These are phyloP conservation scores for Eristalinus sepulchralis DNA, from an alignment of 2,888 invertebrate species.

Conservation along the genomic window DNA sequence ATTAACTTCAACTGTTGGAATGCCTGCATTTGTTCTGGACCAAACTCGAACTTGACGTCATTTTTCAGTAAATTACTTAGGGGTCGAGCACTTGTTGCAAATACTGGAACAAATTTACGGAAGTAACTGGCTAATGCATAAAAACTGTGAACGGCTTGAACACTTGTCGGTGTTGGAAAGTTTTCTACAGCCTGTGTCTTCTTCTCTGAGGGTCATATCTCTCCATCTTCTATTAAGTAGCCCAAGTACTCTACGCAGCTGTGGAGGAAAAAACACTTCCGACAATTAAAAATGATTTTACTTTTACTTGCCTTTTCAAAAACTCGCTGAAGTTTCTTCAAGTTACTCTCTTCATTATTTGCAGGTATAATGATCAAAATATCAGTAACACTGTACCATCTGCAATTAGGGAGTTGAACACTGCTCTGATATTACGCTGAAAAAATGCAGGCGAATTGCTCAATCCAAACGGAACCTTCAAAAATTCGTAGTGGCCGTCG, in stretches of 20 bases:
- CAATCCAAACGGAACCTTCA: too few species aligned
- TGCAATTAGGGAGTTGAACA: constrained; percentile 23
- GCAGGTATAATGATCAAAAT: constrained; percentile 60
- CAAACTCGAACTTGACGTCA: too few species aligned
- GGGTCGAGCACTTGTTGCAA: too few species aligned
- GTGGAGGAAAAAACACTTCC: constrained; percentile 26
- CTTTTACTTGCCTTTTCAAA: too few species aligned
- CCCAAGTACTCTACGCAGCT: constrained; percentile 17
- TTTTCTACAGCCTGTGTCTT: constrained; percentile 35
- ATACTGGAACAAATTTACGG: too few species aligned
- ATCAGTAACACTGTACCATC: neutral
- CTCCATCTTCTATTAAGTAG: constrained; percentile 8
- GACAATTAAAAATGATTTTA: constrained; percentile 19
- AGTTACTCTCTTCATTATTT: constrained; percentile 2
- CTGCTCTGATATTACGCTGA: constrained; percentile 26
- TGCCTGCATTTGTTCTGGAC: too few species aligned
- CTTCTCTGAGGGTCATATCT: neutral
- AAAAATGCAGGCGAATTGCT: constrained; percentile 29
- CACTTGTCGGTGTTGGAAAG: constrained; percentile 7
- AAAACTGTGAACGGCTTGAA: constrained; percentile 27
- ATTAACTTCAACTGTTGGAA: too few species aligned
- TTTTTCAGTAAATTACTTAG: too few species aligned
- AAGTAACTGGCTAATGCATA: constrained; percentile 8
- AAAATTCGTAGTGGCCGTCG: constrained; percentile 73
- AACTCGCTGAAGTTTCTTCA: constrained; percentile 35